These are phyloP conservation scores for Sorex maritimensis DNA, from an alignment of 2,797 vertebrate species.

Conservation along the genomic window DNA sequence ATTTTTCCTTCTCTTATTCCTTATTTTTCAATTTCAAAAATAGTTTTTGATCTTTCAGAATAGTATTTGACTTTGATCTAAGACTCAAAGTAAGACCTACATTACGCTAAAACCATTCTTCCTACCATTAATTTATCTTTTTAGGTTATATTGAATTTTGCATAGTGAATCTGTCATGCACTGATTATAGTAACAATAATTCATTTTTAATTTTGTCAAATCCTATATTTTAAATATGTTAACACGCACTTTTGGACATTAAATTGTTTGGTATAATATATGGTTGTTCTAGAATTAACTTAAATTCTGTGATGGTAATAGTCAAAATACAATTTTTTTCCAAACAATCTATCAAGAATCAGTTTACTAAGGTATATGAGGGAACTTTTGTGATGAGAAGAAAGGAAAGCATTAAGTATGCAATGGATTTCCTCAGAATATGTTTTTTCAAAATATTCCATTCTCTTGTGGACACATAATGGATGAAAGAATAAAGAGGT, in stretches of 20 bases:
- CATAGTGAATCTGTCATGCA: background rate
- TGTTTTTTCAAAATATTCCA: too few species aligned
- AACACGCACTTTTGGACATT: background rate
- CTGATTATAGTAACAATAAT: constrained; percentile 2
- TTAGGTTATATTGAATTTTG: background rate
- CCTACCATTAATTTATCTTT: background rate
- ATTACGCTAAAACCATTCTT: background rate
- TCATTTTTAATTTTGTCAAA: background rate
- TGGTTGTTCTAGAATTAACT: too few species aligned
- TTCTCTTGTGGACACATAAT: too few species aligned
- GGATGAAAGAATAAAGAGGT: too few species aligned
- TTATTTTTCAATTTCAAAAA: constrained; percentile 27
- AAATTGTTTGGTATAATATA: constrained; percentile 28
- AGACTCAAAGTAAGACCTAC: background rate
- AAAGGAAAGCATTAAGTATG: too few species aligned
- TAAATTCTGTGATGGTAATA: too few species aligned
- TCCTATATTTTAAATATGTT: background rate
- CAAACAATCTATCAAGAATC: too few species aligned
- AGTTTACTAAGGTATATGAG: too few species aligned
- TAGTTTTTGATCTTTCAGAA: background rate
- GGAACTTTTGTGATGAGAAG: too few species aligned
- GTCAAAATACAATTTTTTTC: too few species aligned
- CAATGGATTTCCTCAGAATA: too few species aligned
- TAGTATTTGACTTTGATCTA: background rate
- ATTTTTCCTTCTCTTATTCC: background rate